Percentiles rank a stretch among this genome's conserved stretches.
These are phyloP conservation scores for Acanthosepion esculentum DNA, from an alignment of 2,888 invertebrate genomes.

Conservation along the genomic window DNA sequence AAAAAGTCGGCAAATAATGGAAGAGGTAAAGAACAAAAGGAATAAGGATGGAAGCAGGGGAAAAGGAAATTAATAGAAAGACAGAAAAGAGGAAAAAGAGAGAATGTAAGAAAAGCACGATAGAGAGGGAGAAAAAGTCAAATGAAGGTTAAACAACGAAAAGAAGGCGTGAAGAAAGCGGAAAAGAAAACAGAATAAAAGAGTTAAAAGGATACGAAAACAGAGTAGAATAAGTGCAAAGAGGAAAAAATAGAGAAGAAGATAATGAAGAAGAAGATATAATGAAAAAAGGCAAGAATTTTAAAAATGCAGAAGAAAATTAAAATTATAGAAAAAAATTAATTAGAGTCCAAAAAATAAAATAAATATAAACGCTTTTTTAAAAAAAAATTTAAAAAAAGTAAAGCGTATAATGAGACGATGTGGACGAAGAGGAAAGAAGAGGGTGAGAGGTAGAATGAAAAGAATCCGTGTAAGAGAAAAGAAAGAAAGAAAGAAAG, in stretches of 20 bases:
- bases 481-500: background rate
- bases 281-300: background rate
- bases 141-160: too few relatives aligned
- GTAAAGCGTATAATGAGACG: background rate
- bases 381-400: background rate
- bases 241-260: background rate
- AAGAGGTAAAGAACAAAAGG: background rate
- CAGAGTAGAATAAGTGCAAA: background rate
- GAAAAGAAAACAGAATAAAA: background rate
- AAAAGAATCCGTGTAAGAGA: background rate
- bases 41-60: background rate
- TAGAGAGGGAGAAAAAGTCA: too few relatives aligned
- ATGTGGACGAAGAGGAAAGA: background rate
- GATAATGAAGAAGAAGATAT: background rate
- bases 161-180: background rate
- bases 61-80: background rate
- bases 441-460: background rate
- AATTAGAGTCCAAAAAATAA: background rate
- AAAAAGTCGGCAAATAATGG: background rate
- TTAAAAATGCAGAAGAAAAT: background rate
- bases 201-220: background rate
- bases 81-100: background rate
- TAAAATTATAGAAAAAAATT: background rate
- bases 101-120: too few relatives aligned
- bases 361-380: background rate